These are phyloP conservation scores for Abrostola triplasia DNA, from an alignment of 2,888 invertebrate genomes.

Conservation along the genomic window DNA sequence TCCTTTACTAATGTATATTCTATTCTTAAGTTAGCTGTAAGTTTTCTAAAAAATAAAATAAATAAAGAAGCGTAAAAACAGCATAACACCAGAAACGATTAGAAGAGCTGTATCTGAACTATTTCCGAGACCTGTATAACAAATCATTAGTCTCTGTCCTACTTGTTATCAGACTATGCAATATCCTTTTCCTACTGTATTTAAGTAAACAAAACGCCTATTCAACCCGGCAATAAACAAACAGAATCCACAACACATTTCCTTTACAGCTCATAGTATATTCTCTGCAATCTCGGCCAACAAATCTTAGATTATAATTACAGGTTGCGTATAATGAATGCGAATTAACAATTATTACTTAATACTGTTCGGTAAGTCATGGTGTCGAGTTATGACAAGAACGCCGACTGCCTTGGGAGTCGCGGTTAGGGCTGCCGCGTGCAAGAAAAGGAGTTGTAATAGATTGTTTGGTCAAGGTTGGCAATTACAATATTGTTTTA, in stretches of 20 bases:
- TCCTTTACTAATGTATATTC: too few species aligned
- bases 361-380: slow-evolving; percentile 35
- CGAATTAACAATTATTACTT: slow-evolving; percentile 52
- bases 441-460: not conserved
- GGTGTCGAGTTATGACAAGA: slow-evolving; percentile 62
- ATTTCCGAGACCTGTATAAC: too few species aligned
- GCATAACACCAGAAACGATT: too few species aligned
- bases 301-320: slow-evolving; percentile 47
- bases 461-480: not conserved
- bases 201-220: not conserved
- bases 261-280: not conserved
- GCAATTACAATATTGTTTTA: too few species aligned
- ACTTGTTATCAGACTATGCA: too few species aligned
- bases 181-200: too few species aligned
- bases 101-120: too few species aligned
- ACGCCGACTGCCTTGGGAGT: slow-evolving; percentile 72
- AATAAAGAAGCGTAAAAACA: not conserved
- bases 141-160: too few species aligned
- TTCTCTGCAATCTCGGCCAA: slow-evolving; percentile 8
- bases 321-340: slow-evolving; percentile 36
- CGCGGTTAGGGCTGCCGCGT: slow-evolving; percentile 25
- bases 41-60: not conserved
- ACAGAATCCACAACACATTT: slow-evolving; percentile 4
- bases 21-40: too few species aligned
- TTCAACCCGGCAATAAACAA: not conserved